A percentile compares a stretch with the other conserved stretches of the same genome.
These are phyloP conservation scores for Danionella cerebrum DNA, from an alignment of 2,113 vertebrate species.

Conservation along the genomic window DNA sequence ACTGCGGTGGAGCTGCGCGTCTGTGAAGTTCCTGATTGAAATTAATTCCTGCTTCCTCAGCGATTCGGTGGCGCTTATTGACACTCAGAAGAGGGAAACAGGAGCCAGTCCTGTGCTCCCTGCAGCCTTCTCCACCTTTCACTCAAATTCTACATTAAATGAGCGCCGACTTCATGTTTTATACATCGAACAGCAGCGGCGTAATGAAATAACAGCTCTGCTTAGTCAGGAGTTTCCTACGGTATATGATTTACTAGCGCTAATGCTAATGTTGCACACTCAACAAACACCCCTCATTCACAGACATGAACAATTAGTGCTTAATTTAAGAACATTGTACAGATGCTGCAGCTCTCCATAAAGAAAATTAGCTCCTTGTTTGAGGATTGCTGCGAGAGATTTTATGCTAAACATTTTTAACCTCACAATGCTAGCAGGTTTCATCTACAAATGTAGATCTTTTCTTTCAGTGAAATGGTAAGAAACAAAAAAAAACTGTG, in stretches of 20 bases:
- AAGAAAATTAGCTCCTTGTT: no score
- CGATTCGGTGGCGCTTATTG: constrained; percentile 46
- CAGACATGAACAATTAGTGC: no score
- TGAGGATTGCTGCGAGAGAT: no score
- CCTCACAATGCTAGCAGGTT: no score
- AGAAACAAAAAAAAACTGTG: no score
- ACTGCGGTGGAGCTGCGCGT: constrained; percentile 39
- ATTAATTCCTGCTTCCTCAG: constrained; percentile 68
- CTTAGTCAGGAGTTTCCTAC: constrained; percentile 54
- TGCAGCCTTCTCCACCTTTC: constrained; percentile 45
- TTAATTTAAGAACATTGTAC: no score
- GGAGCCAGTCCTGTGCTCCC: constrained; percentile 38
- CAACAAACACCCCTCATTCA: no score
- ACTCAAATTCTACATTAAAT: constrained; percentile 54
- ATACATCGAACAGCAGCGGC: constrained; percentile 53
- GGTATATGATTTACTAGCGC: constrained; percentile 29
- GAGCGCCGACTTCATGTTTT: constrained; percentile 63
- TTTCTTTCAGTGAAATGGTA: no score
- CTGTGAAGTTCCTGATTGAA: constrained; percentile 58
- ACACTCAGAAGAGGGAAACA: not conserved
- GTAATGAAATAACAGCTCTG: constrained; percentile 62
- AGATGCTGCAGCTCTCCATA: no score
- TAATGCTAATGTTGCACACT: constrained; percentile 25
- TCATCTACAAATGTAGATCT: no score
- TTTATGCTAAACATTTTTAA: no score